Evolutionary conservation across 2,113 vertebrate species (phyloP).

Genomic region (Charadrius vociferus): DNA sequence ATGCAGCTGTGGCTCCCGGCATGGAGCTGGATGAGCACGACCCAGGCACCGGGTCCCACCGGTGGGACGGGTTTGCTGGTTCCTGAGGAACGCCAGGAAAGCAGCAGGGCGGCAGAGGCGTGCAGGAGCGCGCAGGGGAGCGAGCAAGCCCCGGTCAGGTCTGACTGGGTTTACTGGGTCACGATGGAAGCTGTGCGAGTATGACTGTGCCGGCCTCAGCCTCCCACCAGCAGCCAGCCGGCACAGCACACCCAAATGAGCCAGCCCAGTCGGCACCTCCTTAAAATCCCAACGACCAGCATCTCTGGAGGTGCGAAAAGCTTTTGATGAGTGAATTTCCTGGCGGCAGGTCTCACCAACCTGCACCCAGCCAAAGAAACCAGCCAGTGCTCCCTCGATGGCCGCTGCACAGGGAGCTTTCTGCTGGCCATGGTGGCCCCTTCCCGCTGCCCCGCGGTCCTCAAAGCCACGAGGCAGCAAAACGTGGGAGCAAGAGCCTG

Average conservation of each 20-base stretch:
- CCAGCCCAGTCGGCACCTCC: conserved; percentile 1
- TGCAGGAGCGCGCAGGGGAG: not conserved
- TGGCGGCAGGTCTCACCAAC: not conserved
- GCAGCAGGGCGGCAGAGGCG: not conserved
- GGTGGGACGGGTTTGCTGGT: not conserved
- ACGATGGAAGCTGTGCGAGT: not conserved
- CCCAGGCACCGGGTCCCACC: not conserved
- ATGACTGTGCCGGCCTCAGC: conserved; percentile 36
- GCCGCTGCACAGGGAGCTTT: not conserved
- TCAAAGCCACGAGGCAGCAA: not conserved
- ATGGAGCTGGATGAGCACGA: fast-evolving
- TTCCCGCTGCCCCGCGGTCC: fast-evolving
- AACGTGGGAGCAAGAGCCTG: not conserved
- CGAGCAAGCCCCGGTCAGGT: not conserved
- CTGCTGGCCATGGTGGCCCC: not conserved
- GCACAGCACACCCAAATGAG: conserved; percentile 46
- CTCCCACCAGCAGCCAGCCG: not conserved
- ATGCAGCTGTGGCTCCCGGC: not conserved
- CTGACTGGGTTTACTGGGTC: conserved; percentile 67
- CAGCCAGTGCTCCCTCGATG: not conserved
- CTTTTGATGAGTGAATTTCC: conserved; percentile 9
- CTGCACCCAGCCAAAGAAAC: not conserved
- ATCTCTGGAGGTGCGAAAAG: not conserved
- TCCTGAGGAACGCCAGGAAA: not conserved
- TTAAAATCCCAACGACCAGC: not conserved